Conservation (phyloP, 2,888 invertebrate species). For the Antitype chi region DNA sequence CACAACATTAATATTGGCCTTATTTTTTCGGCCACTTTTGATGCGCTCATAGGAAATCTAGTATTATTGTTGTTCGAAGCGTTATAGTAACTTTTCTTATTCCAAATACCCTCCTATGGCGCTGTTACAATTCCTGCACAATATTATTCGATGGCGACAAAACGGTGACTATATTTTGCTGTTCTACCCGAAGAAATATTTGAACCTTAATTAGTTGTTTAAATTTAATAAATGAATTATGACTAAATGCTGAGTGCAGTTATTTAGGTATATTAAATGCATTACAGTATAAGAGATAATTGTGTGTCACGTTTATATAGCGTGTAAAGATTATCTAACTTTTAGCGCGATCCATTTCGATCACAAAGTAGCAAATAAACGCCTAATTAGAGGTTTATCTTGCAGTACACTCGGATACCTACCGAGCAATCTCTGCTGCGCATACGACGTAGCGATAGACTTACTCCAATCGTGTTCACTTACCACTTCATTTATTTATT, state of each 20-base stretch:
- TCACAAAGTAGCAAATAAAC: constrained; percentile 30
- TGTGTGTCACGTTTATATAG: constrained; percentile 16
- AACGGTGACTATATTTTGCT: constrained; percentile 3
- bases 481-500: constrained; percentile 26
- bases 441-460: neutral
- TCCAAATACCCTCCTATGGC: constrained; percentile 11
- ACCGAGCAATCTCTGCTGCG: neutral
- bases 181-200: constrained; percentile 1
- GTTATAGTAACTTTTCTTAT: neutral
- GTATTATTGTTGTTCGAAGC: too few relatives aligned
- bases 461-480: neutral
- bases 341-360: constrained; percentile 1
- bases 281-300: constrained; percentile 34
- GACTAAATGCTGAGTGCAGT: constrained; percentile 46
- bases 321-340: neutral
- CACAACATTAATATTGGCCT: too few relatives aligned
- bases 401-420: neutral
- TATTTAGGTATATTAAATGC: constrained; percentile 45
- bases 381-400: neutral
- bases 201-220: constrained; percentile 10
- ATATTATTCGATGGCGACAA: constrained; percentile 22
- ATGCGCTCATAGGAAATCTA: too few relatives aligned
- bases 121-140: neutral
- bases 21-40: too few relatives aligned
- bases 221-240: constrained; percentile 28